These are phyloP conservation scores for Psittacula derbiana DNA, from an alignment of 2,797 vertebrate genomes.

Conservation along the genomic window DNA sequence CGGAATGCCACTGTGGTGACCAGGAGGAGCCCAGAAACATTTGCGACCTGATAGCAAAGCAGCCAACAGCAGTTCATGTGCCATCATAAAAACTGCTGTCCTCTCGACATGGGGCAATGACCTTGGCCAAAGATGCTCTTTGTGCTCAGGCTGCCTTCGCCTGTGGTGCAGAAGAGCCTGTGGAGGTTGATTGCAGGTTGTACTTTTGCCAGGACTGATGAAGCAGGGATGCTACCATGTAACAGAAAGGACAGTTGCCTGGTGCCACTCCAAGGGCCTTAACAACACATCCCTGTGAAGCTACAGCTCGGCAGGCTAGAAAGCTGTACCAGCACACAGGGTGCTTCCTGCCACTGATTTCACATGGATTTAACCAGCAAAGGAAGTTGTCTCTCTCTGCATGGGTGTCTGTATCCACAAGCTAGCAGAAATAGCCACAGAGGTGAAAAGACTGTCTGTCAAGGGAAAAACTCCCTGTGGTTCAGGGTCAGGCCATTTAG, in stretches of 20 bases:
- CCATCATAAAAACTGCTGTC: not conserved
- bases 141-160: not conserved
- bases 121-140: not conserved
- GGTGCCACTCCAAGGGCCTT: not conserved
- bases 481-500: not conserved
- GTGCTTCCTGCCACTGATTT: not conserved
- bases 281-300: not conserved
- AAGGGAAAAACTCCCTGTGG: not conserved
- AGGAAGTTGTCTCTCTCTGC: not conserved
- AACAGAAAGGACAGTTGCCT: not conserved
- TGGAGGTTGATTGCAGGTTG: not conserved
- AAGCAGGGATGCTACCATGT: rapidly evolving
- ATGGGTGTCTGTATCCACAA: not conserved
- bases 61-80: not conserved
- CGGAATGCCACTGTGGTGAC: not conserved
- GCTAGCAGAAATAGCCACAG: not conserved
- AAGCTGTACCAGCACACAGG: rapidly evolving
- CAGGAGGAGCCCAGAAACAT: not conserved
- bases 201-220: not conserved
- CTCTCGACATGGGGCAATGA: not conserved
- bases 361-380: rapidly evolving
- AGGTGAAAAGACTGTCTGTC: not conserved
- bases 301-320: not conserved
- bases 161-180: rapidly evolving
- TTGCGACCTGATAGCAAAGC: not conserved